Conservation (phyloP, 2,888 invertebrate species). For the Synergus umbraculus region DNA sequence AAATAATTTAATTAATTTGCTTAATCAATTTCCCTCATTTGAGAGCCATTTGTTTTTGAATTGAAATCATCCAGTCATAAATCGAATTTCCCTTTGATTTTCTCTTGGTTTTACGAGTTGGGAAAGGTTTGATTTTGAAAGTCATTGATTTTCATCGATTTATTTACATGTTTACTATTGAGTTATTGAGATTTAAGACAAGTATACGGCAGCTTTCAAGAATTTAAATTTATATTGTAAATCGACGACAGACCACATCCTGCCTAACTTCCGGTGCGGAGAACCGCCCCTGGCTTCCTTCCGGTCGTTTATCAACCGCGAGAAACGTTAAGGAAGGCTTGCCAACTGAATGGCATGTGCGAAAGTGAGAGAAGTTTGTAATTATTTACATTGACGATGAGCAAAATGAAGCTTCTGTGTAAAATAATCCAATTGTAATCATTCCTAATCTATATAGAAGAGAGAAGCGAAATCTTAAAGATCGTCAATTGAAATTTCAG, state of each 20-base stretch:
- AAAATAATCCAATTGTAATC: background rate
- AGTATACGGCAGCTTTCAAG: constrained; percentile 49
- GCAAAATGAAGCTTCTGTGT: constrained; percentile 17
- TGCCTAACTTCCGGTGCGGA: constrained; percentile 51
- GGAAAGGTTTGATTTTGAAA: background rate
- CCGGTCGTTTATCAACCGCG: constrained; percentile 72
- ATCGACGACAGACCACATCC: constrained; percentile 56
- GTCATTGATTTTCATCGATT: background rate
- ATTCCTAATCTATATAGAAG: background rate
- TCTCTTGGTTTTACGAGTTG: background rate
- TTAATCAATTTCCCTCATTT: background rate
- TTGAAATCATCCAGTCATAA: background rate
- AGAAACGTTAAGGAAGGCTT: constrained; percentile 51
- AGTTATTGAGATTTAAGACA: constrained; percentile 48
- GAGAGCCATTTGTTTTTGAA: background rate
- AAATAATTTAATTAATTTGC: background rate
- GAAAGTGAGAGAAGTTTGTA: constrained; percentile 22
- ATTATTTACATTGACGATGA: constrained; percentile 29
- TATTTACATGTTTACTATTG: background rate
- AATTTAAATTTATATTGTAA: constrained; percentile 52
- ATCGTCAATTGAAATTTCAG: no score
- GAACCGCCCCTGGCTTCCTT: constrained; percentile 65
- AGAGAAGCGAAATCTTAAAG: no score
- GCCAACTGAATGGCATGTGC: constrained; percentile 28
- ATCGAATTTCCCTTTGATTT: background rate